Percentiles rank a stretch among this genome's conserved stretches.
phyloP scores from a whole-genome alignment of 2,113 vertebrate species.

The Corythornis madagascariensis region DNA sequence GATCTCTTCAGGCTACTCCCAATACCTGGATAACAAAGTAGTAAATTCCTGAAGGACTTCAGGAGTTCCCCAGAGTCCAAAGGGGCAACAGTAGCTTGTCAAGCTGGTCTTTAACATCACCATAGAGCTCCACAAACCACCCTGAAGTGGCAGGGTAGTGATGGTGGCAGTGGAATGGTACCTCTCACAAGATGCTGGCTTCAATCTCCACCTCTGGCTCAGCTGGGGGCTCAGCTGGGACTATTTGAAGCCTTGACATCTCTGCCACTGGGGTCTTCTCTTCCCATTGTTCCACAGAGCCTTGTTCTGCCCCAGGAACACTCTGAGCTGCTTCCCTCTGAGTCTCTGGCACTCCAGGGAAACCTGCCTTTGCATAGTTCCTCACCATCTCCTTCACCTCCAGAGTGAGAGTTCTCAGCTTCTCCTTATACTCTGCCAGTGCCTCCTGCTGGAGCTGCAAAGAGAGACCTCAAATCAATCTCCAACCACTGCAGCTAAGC shows the following conservation, averaged over 20 bases:
- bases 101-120: not conserved
- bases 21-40: not conserved
- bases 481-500: not conserved
- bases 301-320: not conserved
- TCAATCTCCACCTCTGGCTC: not conserved
- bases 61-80: not conserved
- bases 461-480: not conserved
- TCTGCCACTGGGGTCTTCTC: not conserved
- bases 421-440: constrained; percentile 78
- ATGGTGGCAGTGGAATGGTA: not conserved
- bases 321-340: not conserved
- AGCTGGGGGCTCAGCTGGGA: not conserved
- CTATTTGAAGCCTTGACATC: not conserved
- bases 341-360: constrained; percentile 69
- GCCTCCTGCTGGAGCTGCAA: constrained; percentile 85
- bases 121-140: not conserved
- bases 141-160: not conserved
- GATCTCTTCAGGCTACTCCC: not conserved
- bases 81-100: not conserved
- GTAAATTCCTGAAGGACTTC: not conserved
- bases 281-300: not conserved
- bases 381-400: constrained; percentile 82
- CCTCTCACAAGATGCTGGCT: constrained; percentile 44
- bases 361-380: constrained; percentile 70
- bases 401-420: constrained; percentile 71